Evolutionary conservation across 2,797 vertebrate species (phyloP).

Genomic region (Acanthis flammea): DNA sequence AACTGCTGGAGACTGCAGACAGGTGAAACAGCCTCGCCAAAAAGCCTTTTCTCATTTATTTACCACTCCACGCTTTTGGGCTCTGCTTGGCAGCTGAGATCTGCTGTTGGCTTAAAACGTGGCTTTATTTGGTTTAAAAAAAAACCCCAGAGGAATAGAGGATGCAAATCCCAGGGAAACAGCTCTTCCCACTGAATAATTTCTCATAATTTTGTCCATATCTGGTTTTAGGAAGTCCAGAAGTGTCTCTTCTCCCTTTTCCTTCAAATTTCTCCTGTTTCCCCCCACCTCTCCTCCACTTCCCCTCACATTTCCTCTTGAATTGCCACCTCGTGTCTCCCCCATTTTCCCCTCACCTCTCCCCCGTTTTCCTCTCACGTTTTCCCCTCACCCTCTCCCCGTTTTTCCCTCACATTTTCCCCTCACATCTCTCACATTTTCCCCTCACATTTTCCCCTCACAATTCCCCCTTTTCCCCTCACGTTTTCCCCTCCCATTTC

Average conservation of each 20-base stretch:
- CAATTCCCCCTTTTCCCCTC: too few species aligned
- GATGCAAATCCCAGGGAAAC: neutral
- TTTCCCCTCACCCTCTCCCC: too few species aligned
- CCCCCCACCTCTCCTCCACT: neutral
- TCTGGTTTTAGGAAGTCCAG: neutral
- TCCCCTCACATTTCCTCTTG: too few species aligned
- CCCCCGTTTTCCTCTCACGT: too few species aligned
- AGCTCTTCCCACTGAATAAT: neutral
- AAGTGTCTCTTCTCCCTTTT: neutral
- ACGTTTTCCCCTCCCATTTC: neutral
- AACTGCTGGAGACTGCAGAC: constrained; percentile 95
- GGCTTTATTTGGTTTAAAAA: neutral
- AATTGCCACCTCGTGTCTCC: too few species aligned
- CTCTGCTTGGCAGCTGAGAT: neutral
- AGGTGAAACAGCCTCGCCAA: constrained; percentile 68
- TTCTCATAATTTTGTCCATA: neutral
- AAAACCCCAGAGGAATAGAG: neutral
- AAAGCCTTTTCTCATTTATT: neutral
- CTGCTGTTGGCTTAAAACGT: neutral
- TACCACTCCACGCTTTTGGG: rapidly evolving
- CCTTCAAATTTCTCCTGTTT: rapidly evolving
- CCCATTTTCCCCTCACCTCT: too few species aligned
- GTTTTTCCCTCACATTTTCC: neutral
- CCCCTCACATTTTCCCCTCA: neutral
- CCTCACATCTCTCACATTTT: too few species aligned